Conservation (phyloP, 2,113 vertebrate genomes). For the Pituophis catenifer region DNA sequence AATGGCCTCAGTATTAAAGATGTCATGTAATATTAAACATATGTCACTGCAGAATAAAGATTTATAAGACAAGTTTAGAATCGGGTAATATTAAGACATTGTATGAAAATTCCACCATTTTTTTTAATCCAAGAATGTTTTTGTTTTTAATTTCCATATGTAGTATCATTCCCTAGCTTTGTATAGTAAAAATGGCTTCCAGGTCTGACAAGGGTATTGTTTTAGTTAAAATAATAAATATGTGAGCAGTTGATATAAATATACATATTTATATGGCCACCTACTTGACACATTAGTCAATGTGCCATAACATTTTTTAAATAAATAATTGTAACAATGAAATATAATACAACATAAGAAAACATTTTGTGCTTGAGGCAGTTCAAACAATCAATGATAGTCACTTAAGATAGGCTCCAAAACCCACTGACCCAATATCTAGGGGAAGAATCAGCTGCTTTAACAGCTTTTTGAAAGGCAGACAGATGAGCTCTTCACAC, state of each 20-base stretch:
- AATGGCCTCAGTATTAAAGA: background rate
- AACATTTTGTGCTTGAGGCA: background rate
- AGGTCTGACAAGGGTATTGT: too few relatives aligned
- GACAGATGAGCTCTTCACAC: background rate
- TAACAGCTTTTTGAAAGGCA: background rate
- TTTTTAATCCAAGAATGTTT: background rate
- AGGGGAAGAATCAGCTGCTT: background rate
- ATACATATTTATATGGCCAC: background rate
- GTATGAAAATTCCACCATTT: background rate
- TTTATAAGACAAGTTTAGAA: background rate
- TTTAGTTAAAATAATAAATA: background rate
- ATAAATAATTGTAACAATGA: background rate
- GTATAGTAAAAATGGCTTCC: background rate
- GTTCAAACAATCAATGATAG: background rate
- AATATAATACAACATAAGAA: background rate
- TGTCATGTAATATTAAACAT: background rate
- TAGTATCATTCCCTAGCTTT: background rate
- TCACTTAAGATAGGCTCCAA: background rate
- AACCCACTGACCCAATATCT: background rate
- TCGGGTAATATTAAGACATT: background rate
- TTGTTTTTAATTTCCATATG: background rate
- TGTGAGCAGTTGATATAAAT: background rate
- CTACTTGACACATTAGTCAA: background rate
- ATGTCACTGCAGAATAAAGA: background rate
- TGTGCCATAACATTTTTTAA: background rate